Conservation (phyloP, 1,140 invertebrate genomes). For the Vollenhovia emeryi region DNA sequence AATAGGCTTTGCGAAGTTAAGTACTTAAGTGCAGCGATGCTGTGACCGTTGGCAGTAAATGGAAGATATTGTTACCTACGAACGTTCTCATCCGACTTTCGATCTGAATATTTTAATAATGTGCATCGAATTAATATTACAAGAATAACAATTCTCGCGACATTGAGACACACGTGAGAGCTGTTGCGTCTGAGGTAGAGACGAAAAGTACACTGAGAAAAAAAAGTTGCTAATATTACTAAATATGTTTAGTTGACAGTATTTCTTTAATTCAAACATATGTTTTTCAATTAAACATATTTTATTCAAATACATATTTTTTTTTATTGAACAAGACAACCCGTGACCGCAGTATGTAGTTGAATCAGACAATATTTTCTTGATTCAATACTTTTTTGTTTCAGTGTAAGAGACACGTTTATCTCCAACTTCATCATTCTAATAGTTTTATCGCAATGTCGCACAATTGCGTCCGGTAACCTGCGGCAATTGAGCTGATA, state of each 20-base stretch:
- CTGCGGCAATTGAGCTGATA: conserved; percentile 1
- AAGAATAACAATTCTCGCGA: background rate
- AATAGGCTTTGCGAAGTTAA: conserved; percentile 48
- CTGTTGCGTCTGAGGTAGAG: background rate
- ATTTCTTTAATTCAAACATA: too few species aligned
- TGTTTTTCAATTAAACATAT: too few species aligned
- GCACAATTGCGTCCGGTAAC: background rate
- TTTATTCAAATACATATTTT: too few species aligned
- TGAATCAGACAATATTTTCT: too few species aligned
- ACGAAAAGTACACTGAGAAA: too few species aligned
- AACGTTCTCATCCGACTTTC: background rate
- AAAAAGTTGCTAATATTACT: too few species aligned
- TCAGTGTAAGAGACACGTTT: background rate
- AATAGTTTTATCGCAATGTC: background rate
- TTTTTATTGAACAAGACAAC: too few species aligned
- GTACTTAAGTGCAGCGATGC: conserved; percentile 34
- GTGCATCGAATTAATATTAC: background rate
- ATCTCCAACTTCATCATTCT: background rate
- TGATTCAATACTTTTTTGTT: too few species aligned
- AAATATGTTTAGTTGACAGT: too few species aligned
- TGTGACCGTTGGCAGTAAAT: background rate
- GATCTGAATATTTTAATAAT: background rate
- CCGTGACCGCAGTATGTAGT: too few species aligned
- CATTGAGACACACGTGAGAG: background rate
- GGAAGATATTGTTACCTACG: conserved; percentile 16